These are phyloP conservation scores for Sphaeridia pumilis DNA, from an alignment of 2,888 invertebrate species.

Conservation along the genomic window DNA sequence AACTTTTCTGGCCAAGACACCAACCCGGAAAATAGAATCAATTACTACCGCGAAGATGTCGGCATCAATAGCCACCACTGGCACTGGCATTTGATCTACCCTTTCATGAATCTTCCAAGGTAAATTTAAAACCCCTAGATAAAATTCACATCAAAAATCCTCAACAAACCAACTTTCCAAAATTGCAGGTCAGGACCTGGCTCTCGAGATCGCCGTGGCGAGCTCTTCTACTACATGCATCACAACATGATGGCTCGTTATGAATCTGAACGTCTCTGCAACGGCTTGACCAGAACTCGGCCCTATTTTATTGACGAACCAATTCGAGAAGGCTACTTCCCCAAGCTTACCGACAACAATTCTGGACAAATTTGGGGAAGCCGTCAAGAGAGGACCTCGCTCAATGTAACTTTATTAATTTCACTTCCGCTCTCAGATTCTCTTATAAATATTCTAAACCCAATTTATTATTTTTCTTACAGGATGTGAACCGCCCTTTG, in stretches of 20 bases:
- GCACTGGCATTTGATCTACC: slow-evolving; percentile 86
- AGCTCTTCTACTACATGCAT: slow-evolving; percentile 70
- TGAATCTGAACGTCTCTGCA: slow-evolving; percentile 63
- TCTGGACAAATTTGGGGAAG: slow-evolving; percentile 27
- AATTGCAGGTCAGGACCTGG: slow-evolving; percentile 47
- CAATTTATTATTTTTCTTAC: not conserved
- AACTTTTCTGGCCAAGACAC: slow-evolving; percentile 58
- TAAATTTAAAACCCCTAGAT: not conserved
- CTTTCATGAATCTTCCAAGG: slow-evolving; percentile 52
- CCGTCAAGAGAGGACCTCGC: slow-evolving; percentile 21
- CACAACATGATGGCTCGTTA: slow-evolving; percentile 44
- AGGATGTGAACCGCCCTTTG: slow-evolving; percentile 8
- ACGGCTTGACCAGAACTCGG: slow-evolving; percentile 53
- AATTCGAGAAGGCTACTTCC: slow-evolving; percentile 70
- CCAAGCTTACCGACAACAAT: slow-evolving; percentile 48
- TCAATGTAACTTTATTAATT: slow-evolving; percentile 15
- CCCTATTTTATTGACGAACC: slow-evolving; percentile 55
- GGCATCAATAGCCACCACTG: slow-evolving; percentile 76
- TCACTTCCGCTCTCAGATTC: not conserved
- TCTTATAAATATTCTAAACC: not conserved
- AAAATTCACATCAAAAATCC: not conserved
- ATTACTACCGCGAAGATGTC: slow-evolving; percentile 42
- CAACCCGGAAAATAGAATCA: slow-evolving; percentile 60
- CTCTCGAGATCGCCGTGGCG: slow-evolving; percentile 62
- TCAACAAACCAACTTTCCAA: not conserved